Evolutionary conservation across 2,888 invertebrate genomes (phyloP).

Genomic region (Neocrepidodera transversa): DNA sequence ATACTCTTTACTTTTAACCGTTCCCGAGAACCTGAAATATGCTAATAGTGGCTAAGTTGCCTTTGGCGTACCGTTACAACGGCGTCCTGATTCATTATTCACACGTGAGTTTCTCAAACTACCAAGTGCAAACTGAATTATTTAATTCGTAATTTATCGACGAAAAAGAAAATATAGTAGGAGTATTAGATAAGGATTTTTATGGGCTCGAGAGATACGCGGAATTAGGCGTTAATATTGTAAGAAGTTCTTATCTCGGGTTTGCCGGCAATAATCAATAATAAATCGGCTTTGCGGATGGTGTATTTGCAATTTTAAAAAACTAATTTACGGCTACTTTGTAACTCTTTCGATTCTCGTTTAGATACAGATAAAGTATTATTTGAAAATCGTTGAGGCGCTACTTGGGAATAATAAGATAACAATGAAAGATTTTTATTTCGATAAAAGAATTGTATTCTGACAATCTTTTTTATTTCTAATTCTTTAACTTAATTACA

Average conservation of each 20-base stretch:
- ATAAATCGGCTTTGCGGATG: conserved; percentile 17
- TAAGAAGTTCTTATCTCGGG: conserved; percentile 27
- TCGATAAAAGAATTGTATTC: too few relatives aligned
- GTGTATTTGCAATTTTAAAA: conserved; percentile 27
- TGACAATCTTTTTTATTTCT: too few relatives aligned
- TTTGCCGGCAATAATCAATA: conserved; percentile 29
- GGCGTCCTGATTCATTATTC: background rate
- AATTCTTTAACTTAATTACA: too few relatives aligned
- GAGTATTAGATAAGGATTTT: conserved; percentile 32
- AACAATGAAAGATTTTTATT: too few relatives aligned
- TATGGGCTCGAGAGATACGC: conserved; percentile 21
- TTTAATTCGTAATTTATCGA: conserved; percentile 32
- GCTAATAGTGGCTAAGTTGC: background rate
- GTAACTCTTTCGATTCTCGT: conserved; percentile 13
- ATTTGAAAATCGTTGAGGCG: background rate
- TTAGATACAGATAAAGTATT: conserved; percentile 12
- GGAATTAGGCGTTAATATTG: conserved; percentile 31
- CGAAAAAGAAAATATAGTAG: conserved; percentile 22
- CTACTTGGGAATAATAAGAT: background rate
- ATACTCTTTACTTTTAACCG: too few relatives aligned
- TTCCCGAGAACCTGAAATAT: conserved; percentile 1
- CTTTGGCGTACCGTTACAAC: background rate
- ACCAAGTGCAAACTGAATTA: conserved; percentile 27
- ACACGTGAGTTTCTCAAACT: conserved; percentile 7
- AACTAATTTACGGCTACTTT: conserved; percentile 19